These are phyloP conservation scores for Pammene aurita DNA, from an alignment of 2,888 invertebrate genomes.

Conservation along the genomic window DNA sequence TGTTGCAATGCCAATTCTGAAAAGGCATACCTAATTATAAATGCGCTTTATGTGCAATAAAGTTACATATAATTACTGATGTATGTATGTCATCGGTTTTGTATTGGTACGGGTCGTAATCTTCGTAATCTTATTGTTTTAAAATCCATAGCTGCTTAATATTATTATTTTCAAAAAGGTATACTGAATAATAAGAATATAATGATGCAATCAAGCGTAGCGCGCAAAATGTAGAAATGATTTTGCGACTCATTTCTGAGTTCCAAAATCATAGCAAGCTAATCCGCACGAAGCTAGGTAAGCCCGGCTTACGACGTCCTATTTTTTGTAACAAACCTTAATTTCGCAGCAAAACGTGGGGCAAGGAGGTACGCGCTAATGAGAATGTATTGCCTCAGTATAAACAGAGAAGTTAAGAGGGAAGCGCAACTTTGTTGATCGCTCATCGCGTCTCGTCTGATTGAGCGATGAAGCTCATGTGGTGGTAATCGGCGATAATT, in stretches of 20 bases:
- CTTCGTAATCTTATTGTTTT: too few relatives aligned
- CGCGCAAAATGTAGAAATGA: background rate
- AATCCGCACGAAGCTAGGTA: background rate
- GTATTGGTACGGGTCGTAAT: too few relatives aligned
- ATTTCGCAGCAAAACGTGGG: background rate
- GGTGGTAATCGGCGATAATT: too few relatives aligned
- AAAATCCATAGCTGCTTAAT: too few relatives aligned
- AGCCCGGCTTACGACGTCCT: background rate
- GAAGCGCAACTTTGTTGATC: background rate
- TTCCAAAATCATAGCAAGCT: background rate
- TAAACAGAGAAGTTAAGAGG: background rate
- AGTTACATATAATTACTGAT: too few relatives aligned
- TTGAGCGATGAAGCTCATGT: constrained; percentile 4
- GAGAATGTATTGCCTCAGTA: background rate
- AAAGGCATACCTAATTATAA: too few relatives aligned
- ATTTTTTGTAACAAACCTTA: background rate
- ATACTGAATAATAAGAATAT: too few relatives aligned
- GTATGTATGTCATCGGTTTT: too few relatives aligned
- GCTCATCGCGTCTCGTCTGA: background rate
- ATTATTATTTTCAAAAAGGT: too few relatives aligned
- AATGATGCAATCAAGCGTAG: too few relatives aligned
- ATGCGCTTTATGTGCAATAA: too few relatives aligned
- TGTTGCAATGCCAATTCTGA: too few relatives aligned
- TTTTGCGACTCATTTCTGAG: background rate
- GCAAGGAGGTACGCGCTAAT: background rate